phyloP scores from a whole-genome alignment of 2,888 invertebrate genomes.

The Holacanthella duospinosa region DNA sequence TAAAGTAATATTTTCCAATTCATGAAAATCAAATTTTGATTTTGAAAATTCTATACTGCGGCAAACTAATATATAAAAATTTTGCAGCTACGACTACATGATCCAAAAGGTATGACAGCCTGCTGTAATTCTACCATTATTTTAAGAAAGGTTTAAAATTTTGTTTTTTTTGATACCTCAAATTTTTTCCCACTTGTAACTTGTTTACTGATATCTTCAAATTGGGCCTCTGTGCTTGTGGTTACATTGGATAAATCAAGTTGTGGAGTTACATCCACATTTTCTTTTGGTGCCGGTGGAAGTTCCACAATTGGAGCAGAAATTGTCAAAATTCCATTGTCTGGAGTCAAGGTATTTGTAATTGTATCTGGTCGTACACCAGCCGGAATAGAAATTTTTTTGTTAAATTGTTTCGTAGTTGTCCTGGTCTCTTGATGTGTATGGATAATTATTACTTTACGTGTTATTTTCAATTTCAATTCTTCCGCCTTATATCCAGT shows the following conservation, averaged over 20 bases:
- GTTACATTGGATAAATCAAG: not conserved
- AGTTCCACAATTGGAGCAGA: constrained; percentile 5
- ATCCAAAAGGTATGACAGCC: too few species aligned
- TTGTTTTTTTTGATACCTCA: too few species aligned
- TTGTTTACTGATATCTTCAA: not conserved
- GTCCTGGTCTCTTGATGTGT: not conserved
- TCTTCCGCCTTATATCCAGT: not conserved
- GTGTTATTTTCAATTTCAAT: not conserved
- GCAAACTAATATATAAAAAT: too few species aligned
- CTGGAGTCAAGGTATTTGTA: not conserved
- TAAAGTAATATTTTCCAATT: too few species aligned
- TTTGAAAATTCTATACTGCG: too few species aligned
- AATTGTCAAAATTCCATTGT: constrained; percentile 5
- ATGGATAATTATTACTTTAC: not conserved
- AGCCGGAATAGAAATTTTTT: constrained; percentile 6
- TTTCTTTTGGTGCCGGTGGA: not conserved
- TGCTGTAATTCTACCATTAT: too few species aligned
- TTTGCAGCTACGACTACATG: too few species aligned
- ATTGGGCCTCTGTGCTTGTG: not conserved
- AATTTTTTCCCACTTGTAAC: not conserved
- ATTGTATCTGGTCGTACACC: constrained; percentile 8
- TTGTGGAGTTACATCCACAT: not conserved
- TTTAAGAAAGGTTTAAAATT: too few species aligned
- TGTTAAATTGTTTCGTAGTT: not conserved
- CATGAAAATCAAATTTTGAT: too few species aligned